phyloP scores from a whole-genome alignment of 2,113 vertebrate genomes.

The Pteruthius melanotis region DNA sequence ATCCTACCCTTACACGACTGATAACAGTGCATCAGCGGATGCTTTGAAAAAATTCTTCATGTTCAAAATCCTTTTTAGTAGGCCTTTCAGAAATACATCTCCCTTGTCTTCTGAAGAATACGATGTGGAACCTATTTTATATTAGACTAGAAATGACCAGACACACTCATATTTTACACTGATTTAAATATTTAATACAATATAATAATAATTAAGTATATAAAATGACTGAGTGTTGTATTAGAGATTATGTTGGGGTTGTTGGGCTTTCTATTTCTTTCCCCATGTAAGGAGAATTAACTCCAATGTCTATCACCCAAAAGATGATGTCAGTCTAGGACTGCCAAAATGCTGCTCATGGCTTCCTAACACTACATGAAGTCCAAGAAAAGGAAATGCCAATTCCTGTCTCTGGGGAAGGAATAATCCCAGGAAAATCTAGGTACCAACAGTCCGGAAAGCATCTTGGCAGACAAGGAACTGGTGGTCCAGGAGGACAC shows the following conservation, averaged over 20 bases:
- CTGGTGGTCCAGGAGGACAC: not conserved
- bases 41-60: not conserved
- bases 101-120: not conserved
- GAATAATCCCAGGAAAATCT: not conserved
- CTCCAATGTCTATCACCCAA: not conserved
- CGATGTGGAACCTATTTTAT: fast-evolving
- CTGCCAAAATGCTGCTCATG: not conserved
- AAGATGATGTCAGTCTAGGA: not conserved
- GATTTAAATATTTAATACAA: not conserved
- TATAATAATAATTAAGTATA: not conserved
- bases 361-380: not conserved
- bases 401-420: not conserved
- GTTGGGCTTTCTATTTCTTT: not conserved
- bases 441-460: not conserved
- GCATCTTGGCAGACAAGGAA: not conserved
- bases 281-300: not conserved
- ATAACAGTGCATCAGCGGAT: fast-evolving
- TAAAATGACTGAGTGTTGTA: not conserved
- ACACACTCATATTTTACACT: not conserved
- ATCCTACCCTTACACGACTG: not conserved
- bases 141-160: not conserved
- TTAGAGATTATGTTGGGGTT: not conserved
- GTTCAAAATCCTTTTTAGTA: not conserved
- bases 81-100: not conserved
- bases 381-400: not conserved